phyloP scores from a whole-genome alignment of 2,797 vertebrate species.

The Peromyscus aztecus region DNA sequence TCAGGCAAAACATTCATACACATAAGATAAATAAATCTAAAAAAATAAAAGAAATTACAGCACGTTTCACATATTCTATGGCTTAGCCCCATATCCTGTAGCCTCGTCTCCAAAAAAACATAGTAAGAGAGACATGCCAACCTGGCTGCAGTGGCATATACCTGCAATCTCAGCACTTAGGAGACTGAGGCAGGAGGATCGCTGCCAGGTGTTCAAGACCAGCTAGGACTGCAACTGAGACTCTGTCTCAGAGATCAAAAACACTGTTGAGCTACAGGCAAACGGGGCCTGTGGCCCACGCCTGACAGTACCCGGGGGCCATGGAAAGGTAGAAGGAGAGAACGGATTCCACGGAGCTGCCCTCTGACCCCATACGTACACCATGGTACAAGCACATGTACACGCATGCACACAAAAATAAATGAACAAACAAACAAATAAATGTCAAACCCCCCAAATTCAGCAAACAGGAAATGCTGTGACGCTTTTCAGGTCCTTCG shows the following conservation, averaged over 20 bases:
- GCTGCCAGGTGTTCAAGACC: neutral
- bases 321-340: neutral
- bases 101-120: neutral
- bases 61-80: neutral
- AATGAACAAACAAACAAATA: neutral
- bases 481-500: neutral
- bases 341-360: neutral
- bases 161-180: neutral
- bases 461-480: neutral
- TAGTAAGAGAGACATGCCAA: neutral
- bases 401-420: neutral
- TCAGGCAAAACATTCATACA: neutral
- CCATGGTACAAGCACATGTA: neutral
- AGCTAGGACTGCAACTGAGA: neutral
- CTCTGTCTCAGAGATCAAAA: neutral
- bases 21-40: neutral
- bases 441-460: too few relatives aligned
- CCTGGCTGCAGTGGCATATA: neutral
- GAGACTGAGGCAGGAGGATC: neutral
- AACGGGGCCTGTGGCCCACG: neutral
- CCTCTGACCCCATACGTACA: neutral
- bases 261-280: neutral
- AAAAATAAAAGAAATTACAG: neutral
- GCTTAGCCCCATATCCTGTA: neutral
- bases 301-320: neutral